A percentile compares a stretch with the other conserved stretches of the same genome.
These are phyloP conservation scores for Furnarius figulus DNA, from an alignment of 2,113 vertebrate genomes.

Conservation along the genomic window DNA sequence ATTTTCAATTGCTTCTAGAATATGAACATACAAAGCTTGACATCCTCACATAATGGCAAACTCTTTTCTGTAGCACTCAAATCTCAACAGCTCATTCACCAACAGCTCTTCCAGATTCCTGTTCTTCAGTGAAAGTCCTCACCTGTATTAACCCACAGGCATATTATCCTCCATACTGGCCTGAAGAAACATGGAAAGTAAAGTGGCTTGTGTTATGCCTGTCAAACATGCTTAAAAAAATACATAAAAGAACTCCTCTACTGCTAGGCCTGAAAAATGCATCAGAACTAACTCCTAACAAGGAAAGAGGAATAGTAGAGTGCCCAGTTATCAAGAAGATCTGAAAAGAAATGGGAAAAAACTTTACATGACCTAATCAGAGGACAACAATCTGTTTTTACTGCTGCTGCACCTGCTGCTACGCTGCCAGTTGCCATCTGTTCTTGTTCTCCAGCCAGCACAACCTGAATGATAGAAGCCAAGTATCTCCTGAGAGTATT, in stretches of 20 bases:
- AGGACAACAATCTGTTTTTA: slow-evolving; percentile 47
- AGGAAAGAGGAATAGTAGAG: not conserved
- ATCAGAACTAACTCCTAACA: not conserved
- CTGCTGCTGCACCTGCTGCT: slow-evolving; percentile 61
- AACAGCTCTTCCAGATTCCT: not conserved
- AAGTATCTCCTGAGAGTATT: slow-evolving; percentile 17
- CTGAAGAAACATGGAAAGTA: not conserved
- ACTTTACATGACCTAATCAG: slow-evolving; percentile 19
- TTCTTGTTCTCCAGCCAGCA: slow-evolving; percentile 9
- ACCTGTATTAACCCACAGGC: not conserved
- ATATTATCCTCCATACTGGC: not conserved
- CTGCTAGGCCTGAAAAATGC: not conserved
- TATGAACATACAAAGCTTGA: not conserved
- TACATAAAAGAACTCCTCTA: not conserved
- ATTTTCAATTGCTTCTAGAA: not conserved
- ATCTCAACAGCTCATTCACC: not conserved
- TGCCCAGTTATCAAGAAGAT: not conserved
- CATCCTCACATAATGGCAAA: not conserved
- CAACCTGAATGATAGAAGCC: slow-evolving; percentile 14
- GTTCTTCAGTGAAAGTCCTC: not conserved
- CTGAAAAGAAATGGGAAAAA: slow-evolving; percentile 10
- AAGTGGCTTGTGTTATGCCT: not conserved
- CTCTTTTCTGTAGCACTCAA: not conserved
- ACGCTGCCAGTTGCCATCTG: slow-evolving; percentile 44
- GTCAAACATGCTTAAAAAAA: not conserved